Conservation (phyloP, 2,113 vertebrate species). For the Podarcis muralis region DNA sequence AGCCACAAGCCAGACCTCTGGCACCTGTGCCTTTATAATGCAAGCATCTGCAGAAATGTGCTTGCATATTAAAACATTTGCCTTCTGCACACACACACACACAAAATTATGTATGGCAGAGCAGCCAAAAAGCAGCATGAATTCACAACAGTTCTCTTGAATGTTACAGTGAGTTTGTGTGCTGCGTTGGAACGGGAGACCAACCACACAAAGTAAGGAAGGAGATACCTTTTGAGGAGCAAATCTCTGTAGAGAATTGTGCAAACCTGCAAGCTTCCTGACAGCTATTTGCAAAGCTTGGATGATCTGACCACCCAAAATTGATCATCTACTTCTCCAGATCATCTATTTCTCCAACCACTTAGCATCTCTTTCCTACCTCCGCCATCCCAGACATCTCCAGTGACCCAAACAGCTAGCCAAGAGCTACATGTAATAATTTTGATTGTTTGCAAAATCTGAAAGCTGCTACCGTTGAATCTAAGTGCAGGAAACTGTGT, state of each 20-base stretch:
- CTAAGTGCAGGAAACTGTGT: constrained; percentile 10
- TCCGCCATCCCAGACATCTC: background rate
- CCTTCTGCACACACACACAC: background rate
- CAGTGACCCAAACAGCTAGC: background rate
- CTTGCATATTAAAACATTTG: background rate
- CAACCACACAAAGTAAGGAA: background rate
- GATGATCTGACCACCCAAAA: background rate
- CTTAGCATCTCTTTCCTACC: background rate
- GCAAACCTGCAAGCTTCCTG: background rate
- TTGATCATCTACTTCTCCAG: background rate
- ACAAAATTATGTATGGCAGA: background rate
- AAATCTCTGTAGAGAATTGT: background rate
- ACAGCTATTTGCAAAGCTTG: background rate
- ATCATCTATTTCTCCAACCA: background rate
- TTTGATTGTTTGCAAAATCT: background rate
- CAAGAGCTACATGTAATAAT: too few relatives aligned
- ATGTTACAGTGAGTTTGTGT: background rate
- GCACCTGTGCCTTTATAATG: background rate
- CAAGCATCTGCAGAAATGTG: too few relatives aligned
- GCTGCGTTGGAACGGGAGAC: background rate
- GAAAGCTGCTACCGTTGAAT: background rate
- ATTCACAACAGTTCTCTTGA: background rate
- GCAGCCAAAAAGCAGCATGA: background rate
- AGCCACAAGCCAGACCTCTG: background rate
- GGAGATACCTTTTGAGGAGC: background rate